These are phyloP conservation scores for Galleria mellonella DNA, from an alignment of 1,140 invertebrate species.

Conservation along the genomic window DNA sequence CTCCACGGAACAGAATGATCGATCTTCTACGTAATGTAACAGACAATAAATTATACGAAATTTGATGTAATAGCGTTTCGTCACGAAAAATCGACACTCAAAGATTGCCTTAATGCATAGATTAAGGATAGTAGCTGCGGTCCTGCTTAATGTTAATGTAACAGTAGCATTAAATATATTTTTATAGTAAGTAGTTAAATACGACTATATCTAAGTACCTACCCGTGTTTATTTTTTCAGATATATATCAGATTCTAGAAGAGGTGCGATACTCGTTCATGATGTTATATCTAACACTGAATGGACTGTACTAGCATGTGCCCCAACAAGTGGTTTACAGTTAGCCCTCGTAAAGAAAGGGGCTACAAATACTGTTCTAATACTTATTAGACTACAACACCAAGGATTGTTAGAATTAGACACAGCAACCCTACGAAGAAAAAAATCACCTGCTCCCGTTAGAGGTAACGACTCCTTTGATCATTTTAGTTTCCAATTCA, in stretches of 20 bases:
- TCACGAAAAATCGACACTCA: no score
- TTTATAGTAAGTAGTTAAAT: no score
- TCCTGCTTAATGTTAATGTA: no score
- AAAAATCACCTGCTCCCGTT: slow-evolving; percentile 23
- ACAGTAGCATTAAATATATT: no score
- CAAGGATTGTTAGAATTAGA: slow-evolving; percentile 34
- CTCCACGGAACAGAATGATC: no score
- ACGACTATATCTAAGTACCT: no score
- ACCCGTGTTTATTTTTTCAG: slow-evolving; percentile 28
- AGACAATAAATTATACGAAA: no score
- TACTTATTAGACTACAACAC: slow-evolving; percentile 27
- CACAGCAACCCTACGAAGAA: slow-evolving; percentile 28
- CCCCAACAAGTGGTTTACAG: slow-evolving; percentile 29
- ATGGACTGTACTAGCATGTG: slow-evolving; percentile 33
- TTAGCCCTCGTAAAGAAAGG: slow-evolving; percentile 27
- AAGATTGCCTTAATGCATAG: no score
- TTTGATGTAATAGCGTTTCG: no score
- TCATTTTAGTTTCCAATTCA: no score
- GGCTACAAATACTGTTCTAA: slow-evolving; percentile 20
- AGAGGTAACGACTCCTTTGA: slow-evolving; percentile 18
- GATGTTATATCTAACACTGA: slow-evolving; percentile 65
- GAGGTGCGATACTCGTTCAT: slow-evolving; percentile 75
- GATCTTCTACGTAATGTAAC: no score
- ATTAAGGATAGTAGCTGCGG: no score
- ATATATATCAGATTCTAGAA: slow-evolving; percentile 74